These are phyloP conservation scores for Odontesthes bonariensis DNA, from an alignment of 2,113 vertebrate genomes.

Conservation along the genomic window DNA sequence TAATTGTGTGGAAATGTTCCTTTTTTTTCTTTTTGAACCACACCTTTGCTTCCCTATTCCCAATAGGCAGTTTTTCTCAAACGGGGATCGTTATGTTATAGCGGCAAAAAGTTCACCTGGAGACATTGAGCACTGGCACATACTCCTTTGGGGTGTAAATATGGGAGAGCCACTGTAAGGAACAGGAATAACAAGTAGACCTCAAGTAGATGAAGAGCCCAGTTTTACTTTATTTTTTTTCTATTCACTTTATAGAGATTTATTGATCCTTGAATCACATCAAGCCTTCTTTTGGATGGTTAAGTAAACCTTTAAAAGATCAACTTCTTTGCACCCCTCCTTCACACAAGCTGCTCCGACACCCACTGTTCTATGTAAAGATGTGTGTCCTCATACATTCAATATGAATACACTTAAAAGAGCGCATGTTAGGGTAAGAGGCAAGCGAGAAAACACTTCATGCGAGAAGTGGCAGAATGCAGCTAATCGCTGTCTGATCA, in stretches of 20 bases:
- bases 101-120: slow-evolving; percentile 57
- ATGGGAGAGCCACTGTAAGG: slow-evolving; percentile 12
- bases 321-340: slow-evolving; percentile 36
- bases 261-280: slow-evolving; percentile 75
- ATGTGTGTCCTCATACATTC: slow-evolving; percentile 42
- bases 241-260: slow-evolving; percentile 41
- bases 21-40: slow-evolving; percentile 53
- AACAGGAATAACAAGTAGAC: slow-evolving; percentile 18
- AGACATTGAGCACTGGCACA: slow-evolving; percentile 29
- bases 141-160: slow-evolving; percentile 25
- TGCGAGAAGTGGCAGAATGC: slow-evolving; percentile 45
- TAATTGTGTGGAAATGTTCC: slow-evolving; percentile 54
- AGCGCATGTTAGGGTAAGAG: slow-evolving; percentile 27
- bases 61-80: slow-evolving; percentile 56
- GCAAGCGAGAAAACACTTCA: slow-evolving; percentile 37
- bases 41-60: slow-evolving; percentile 50
- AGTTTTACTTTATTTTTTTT: slow-evolving; percentile 58
- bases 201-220: slow-evolving; percentile 12
- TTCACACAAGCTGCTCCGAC: slow-evolving; percentile 32
- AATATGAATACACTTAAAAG: slow-evolving; percentile 66
- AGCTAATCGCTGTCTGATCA: slow-evolving; percentile 66
- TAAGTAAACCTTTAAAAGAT: slow-evolving; percentile 73
- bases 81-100: slow-evolving; percentile 68
- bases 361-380: slow-evolving; percentile 55
- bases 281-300: slow-evolving; percentile 50